Evolutionary conservation across 2,113 vertebrate genomes (phyloP).

Genomic region (Rhombomys opimus): DNA sequence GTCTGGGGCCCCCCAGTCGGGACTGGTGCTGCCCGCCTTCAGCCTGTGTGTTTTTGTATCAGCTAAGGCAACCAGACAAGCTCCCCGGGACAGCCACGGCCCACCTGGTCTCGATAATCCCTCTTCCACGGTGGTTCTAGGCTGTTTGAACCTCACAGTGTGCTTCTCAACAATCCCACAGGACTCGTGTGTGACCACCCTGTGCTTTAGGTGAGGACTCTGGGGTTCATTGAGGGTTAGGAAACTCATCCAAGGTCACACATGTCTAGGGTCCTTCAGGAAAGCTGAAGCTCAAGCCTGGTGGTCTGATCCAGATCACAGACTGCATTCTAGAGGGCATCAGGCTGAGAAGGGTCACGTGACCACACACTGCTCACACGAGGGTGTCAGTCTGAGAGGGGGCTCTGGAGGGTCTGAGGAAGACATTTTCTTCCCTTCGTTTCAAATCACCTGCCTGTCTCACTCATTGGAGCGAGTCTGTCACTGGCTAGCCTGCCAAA

Average conservation of each 20-base stretch:
- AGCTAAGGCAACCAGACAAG: not conserved
- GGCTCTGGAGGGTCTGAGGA: fast-evolving
- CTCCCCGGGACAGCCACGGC: not conserved
- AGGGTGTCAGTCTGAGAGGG: not conserved
- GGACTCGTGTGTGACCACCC: too few species aligned
- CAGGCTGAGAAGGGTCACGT: not conserved
- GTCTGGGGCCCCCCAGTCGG: not conserved
- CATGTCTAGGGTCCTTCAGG: fast-evolving
- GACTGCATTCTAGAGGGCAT: too few species aligned
- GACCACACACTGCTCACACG: fast-evolving
- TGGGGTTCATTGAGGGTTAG: not conserved
- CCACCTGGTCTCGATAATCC: too few species aligned
- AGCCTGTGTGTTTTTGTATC: not conserved
- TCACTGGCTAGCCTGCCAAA: not conserved
- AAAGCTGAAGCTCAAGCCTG: not conserved
- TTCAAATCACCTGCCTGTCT: not conserved
- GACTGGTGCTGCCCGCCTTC: not conserved
- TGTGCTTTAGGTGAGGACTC: not conserved
- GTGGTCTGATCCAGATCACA: not conserved
- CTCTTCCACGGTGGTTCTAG: not conserved
- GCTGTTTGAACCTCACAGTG: too few species aligned
- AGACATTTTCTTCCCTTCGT: not conserved
- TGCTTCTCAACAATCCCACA: not conserved
- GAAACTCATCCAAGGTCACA: not conserved
- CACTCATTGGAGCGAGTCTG: fast-evolving